Evolutionary conservation across 2,113 vertebrate species (phyloP).

Genomic region (Prietella phreatophila): DNA sequence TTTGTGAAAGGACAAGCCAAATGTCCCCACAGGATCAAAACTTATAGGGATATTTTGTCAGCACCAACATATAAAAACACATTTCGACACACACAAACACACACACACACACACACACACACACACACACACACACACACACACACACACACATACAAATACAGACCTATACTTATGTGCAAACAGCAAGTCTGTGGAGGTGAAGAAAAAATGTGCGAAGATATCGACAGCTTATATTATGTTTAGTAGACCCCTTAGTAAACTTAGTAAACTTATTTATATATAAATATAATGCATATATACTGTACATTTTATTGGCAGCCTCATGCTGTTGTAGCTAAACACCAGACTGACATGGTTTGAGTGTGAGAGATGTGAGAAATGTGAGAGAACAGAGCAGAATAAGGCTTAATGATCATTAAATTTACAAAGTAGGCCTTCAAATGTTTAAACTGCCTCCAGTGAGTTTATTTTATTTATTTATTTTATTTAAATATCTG

Average conservation of each 20-base stretch:
- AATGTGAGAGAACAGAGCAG: not conserved
- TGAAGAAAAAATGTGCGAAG: not conserved
- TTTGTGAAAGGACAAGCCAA: not conserved
- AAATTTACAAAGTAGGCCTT: not conserved
- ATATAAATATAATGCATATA: not conserved
- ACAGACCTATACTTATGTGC: not conserved
- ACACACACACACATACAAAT: not conserved
- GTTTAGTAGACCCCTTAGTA: not conserved
- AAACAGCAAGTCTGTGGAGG: not conserved
- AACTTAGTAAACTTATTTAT: not conserved
- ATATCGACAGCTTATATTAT: not conserved
- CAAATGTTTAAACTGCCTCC: not conserved
- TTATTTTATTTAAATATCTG: not conserved
- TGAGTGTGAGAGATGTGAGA: not conserved
- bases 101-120: conserved; percentile 16
- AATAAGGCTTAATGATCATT: not conserved
- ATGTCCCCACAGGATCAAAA: not conserved
- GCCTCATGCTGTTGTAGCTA: not conserved
- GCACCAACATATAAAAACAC: not conserved
- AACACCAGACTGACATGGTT: not conserved
- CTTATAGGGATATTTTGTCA: not conserved
- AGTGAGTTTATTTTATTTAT: not conserved
- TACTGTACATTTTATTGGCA: not conserved
- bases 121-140: not conserved
- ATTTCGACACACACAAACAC: not conserved